A percentile compares a stretch with the other conserved stretches of the same genome.
Conservation (phyloP, 2,888 invertebrate genomes). For the Melanophora roralis region DNA sequence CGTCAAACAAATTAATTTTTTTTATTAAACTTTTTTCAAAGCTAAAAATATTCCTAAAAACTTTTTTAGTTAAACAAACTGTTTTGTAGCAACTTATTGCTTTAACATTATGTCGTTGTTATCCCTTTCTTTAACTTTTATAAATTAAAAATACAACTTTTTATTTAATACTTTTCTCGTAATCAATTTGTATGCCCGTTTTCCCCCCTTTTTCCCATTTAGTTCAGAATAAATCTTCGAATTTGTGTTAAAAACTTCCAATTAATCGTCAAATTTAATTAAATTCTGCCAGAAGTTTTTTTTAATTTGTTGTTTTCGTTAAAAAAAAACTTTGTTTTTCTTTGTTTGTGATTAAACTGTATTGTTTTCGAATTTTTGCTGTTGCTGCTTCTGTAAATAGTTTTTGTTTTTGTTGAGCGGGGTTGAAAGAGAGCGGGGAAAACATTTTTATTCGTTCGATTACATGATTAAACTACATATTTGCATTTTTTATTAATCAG, state of each 20-base stretch:
- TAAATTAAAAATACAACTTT: no score
- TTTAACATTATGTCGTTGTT: no score
- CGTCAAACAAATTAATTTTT: no score
- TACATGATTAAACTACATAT: slow-evolving; percentile 56
- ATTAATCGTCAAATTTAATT: slow-evolving; percentile 50
- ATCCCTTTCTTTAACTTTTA: no score
- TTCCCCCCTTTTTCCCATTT: no score
- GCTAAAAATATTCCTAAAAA: no score
- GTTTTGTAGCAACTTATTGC: no score
- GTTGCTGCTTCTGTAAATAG: not conserved
- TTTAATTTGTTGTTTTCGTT: not conserved
- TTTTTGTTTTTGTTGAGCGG: not conserved
- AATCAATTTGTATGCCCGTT: not conserved
- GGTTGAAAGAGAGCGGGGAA: not conserved
- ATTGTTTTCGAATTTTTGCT: slow-evolving; percentile 6
- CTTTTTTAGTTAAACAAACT: no score
- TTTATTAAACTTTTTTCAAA: no score
- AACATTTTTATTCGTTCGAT: slow-evolving; percentile 22
- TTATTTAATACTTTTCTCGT: not conserved
- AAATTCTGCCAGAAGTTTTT: slow-evolving; percentile 27
- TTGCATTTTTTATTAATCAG: slow-evolving; percentile 53
- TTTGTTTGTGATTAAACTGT: not conserved
- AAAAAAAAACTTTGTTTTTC: not conserved
- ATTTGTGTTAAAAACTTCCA: slow-evolving; percentile 26
- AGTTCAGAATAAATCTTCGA: not conserved